phyloP scores from a whole-genome alignment of 2,113 vertebrate genomes.

The Ptyas mucosa region DNA sequence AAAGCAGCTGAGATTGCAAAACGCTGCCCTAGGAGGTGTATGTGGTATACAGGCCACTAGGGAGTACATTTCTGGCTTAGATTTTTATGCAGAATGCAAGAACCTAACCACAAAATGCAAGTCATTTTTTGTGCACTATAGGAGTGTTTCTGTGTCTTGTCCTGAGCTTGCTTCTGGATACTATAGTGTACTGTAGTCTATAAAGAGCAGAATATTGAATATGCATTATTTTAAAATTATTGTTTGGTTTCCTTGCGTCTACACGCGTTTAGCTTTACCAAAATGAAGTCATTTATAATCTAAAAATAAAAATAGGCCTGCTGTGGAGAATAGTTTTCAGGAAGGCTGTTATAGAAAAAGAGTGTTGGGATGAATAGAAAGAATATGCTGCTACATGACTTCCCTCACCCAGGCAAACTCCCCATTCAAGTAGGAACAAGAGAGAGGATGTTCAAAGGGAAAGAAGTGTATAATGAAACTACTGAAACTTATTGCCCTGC shows the following conservation, averaged over 20 bases:
- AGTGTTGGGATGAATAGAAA: not conserved
- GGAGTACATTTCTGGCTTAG: not conserved
- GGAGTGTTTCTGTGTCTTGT: not conserved
- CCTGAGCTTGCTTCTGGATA: not conserved
- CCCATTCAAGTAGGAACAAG: not conserved
- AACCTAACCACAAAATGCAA: not conserved
- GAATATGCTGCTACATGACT: not conserved
- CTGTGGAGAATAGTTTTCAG: not conserved
- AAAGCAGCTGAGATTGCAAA: not conserved
- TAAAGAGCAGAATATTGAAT: not conserved
- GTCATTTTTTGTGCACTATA: not conserved
- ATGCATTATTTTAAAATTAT: not conserved
- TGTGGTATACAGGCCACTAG: not conserved
- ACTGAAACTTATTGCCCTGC: fast-evolving
- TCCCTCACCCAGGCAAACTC: not conserved
- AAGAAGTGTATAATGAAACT: not conserved
- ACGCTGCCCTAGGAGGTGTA: not conserved
- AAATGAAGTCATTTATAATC: not conserved
- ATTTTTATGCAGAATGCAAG: not conserved
- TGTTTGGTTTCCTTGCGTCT: not conserved
- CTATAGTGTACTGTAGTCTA: not conserved
- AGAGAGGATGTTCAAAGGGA: not conserved
- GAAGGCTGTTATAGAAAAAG: not conserved
- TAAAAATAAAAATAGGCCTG: not conserved
- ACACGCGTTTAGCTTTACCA: not conserved